phyloP scores from a whole-genome alignment of 1,140 invertebrate genomes.

The Nephotettix cincticeps region DNA sequence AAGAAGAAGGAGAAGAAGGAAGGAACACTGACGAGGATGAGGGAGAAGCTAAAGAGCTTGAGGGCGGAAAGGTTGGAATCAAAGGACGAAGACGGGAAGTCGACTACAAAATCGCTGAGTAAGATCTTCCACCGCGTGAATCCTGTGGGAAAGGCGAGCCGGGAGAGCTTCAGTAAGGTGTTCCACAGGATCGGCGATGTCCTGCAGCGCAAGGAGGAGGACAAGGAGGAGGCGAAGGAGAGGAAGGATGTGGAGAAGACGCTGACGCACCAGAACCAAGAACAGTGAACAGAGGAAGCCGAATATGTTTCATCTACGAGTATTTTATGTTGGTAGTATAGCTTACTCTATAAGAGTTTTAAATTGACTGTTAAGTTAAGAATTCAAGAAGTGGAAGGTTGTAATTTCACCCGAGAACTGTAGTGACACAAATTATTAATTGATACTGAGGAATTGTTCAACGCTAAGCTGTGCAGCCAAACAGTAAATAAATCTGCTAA shows the following conservation, averaged over 20 bases:
- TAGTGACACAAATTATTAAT: too few species aligned
- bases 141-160: background rate
- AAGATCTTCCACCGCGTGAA: background rate
- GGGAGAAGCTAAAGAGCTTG: background rate
- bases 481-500: too few species aligned
- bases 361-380: too few species aligned
- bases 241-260: background rate
- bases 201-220: background rate
- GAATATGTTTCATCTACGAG: too few species aligned
- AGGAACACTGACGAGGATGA: background rate
- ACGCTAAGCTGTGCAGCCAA: too few species aligned
- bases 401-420: too few species aligned
- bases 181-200: conserved; percentile 5
- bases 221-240: background rate
- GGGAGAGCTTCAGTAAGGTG: background rate
- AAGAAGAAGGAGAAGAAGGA: background rate
- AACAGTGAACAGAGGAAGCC: too few species aligned
- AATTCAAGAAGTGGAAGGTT: too few species aligned
- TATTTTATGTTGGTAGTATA: too few species aligned
- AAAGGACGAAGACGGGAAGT: background rate
- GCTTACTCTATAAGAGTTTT: too few species aligned
- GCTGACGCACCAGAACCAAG: too few species aligned
- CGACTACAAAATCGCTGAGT: background rate
- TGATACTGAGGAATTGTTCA: too few species aligned
- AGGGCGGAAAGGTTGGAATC: background rate